Base-by-base conservation (phyloP, 2,113 vertebrate genomes). In the Ibidorhyncha struthersii region DNA sequence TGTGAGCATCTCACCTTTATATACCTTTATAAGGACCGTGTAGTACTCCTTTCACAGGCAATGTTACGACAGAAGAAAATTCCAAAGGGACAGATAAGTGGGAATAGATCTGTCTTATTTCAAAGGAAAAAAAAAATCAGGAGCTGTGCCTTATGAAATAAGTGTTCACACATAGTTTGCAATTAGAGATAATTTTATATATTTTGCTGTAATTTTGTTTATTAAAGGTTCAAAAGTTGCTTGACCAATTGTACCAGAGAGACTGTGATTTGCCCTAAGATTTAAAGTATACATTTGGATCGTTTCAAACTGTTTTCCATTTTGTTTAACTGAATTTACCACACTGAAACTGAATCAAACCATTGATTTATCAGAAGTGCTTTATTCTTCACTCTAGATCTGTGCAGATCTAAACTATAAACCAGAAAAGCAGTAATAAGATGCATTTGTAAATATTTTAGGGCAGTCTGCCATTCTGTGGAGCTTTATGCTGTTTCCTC, bases 321-420 rank as follows among this genome's bases (percentile, higher is more conserved):
- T 63, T 80, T 80, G 17, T 74, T 95, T 90, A 34, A 36, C n/a
- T 73, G 29, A 62, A 85, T 67, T 87, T 89, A 20, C 34, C 32
- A 62, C 7, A 4, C 4, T 85, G 66, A 92, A 87, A 86, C 45
- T 6, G 32, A 72, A 49, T 66, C 25, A 85, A 93, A 56, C 4
- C 41, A 43, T 12, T 91, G 78, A 63, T 95, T 85, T 86, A 58
- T 82, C 67, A 83, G 47, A 86, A 72, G 14, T 55, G 41, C 27
- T 96, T 93, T 86, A 82, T 77, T 83, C 89, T 95, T 90, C 70
- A 69, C 78, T 93, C 82, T 82, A n/a, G 8, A n/a, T 86, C 65
- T 97, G 80, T 93, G 91, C 93, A 97, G 86, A 96, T 96, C 93
- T 93, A 74, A 96, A 40, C 92, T 94, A 95, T 94, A 97, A 98